Evolutionary conservation across 2,888 invertebrate genomes (phyloP), one percentile per base, ranked within the genome.

Genomic region (Amphipoea lucens): DNA sequence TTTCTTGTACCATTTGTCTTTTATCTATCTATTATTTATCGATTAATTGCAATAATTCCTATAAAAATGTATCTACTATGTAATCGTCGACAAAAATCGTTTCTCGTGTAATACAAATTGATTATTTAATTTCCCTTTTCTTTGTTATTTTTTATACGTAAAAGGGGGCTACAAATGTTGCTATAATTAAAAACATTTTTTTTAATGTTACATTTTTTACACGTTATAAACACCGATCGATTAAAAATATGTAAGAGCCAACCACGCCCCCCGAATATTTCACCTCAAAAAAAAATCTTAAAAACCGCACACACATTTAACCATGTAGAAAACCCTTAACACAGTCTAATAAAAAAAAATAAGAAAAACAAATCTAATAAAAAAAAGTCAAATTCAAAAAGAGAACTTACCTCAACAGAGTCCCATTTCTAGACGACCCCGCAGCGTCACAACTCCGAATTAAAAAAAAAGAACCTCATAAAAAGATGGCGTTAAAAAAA

Each of bases 401-500:
- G 12, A 29, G 69, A 66, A 81, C 95, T 93, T 69, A 95, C 95
- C 95, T 94, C 86, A 95, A 74, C 89, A 92, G 90, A 89, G 83
- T 92, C 92, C 94, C 95, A 95, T 95, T 92, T 94, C 94, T 93
- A 92, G 91, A 87, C 83, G 79, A 90, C 86, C 90, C 93, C 91
- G 92, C 91, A 91, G 90, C 83, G 81, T 81, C 81, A 76, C 89
- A 89, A 81, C 82, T 60, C 69, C 81, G 82, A 80, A 83, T 76
- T 76, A 14, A 82, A 85, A 88, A 40, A 83, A 79, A 80, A 79
- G 82, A 82, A 77, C 82, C 62, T 84, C 70, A 79, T 82, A 83
- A 74, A 78, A 85, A 72, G 73, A 81, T 74, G 74, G 78, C 78
- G n/a, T 57, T 82, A 78, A 63, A 69, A 84, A 82, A 83, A 86